Conservation (phyloP, 2,888 invertebrate species). For the Epinotia nisella region DNA sequence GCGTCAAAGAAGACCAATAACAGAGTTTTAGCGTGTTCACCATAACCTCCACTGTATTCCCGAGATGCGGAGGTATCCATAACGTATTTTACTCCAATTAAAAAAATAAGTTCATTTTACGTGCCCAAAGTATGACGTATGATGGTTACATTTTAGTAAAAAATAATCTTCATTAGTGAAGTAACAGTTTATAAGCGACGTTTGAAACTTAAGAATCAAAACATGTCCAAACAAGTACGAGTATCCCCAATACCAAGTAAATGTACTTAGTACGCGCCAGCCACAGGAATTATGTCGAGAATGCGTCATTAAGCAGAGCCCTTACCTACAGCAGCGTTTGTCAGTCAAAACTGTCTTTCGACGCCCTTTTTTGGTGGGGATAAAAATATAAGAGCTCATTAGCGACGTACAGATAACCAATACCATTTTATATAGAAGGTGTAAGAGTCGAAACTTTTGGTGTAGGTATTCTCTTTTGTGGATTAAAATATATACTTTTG, state of each 20-base stretch:
- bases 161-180: no score
- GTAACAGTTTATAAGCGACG: no score
- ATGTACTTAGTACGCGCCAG: slow-evolving; percentile 36
- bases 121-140: no score
- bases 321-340: slow-evolving; percentile 80
- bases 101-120: no score
- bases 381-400: slow-evolving; percentile 81
- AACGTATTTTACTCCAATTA: no score
- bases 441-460: neutral
- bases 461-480: neutral
- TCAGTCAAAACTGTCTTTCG: slow-evolving; percentile 78
- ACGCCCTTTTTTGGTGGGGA: slow-evolving; percentile 65
- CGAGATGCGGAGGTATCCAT: no score
- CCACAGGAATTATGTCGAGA: slow-evolving; percentile 63
- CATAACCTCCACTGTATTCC: no score
- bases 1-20: no score
- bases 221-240: neutral
- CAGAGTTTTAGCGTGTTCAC: no score
- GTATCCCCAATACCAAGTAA: slow-evolving; percentile 34
- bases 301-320: slow-evolving; percentile 76
- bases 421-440: slow-evolving; percentile 12
- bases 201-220: no score
- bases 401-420: slow-evolving; percentile 60
- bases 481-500: neutral
- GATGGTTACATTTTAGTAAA: no score